Base-by-base conservation (phyloP, 1,140 invertebrate species). In the Cepaea nemoralis region DNA sequence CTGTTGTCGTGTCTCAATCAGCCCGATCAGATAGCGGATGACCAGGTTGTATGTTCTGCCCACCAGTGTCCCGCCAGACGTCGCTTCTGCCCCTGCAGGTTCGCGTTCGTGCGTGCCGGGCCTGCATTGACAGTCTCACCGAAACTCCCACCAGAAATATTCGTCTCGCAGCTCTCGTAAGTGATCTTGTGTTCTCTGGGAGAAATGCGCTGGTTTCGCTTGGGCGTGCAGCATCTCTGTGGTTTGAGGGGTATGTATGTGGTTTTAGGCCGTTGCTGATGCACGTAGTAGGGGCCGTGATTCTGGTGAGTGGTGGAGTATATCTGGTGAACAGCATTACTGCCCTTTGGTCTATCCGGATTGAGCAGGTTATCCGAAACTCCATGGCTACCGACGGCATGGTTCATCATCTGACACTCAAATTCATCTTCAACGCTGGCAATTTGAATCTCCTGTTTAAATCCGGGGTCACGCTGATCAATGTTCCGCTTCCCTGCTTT, bases 1-100 rank as follows among this genome's bases (percentile, higher is more conserved):
- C 1, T 74, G 59, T 24, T 89, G 85, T 39, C 85, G 84, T 35
- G 33, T 82, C 59, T 87, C 84, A 27, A 89, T 79, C 42, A 88
- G 55, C 5, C 80, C 69, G 40, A 88, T 85, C 37, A 89, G 80
- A 22, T 86, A 82, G 27, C 82, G 85, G n/a, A 89, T 75, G 0
- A 84, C 78, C 14, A 70, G 55, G n/a, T 16, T 73, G 40, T 85
- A 69, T 6, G 67, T 80, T 22, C 31, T 27, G 5, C 31, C n/a
- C n/a, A 14, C 19, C 6, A 10, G 14, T 14, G 27, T 19, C 48
- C 73, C 33, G 35, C n/a, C n/a, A n/a, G n/a, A n/a, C n/a, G 67
- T n/a, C 39, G 12, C 33, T n/a, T n/a, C 33, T n/a, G 31, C 10
- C 22, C 33, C 35, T 10, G 31, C 39, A 35, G 33, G 10, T 6